Evolutionary conservation across 2,113 vertebrate genomes (phyloP), one percentile per base, ranked within the genome.

Genomic region (Oostethus manadensis): DNA sequence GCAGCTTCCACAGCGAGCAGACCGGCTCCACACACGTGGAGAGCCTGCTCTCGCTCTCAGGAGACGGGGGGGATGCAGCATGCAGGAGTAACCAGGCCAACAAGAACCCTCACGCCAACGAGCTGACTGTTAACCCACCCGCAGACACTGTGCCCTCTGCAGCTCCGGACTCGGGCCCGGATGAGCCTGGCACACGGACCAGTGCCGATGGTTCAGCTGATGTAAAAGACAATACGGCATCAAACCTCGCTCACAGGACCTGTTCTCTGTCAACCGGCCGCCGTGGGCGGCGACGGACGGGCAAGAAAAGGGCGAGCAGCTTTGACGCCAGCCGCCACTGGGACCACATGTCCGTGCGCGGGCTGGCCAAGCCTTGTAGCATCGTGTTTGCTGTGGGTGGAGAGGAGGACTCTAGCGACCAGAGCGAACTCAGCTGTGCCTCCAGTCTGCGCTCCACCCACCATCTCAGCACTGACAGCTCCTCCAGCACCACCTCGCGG

Each of bases 1-100:
- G 97, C 89, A 98, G 95, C 89, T 95, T 94, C 56, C 94, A 92
- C 82, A 98, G 96, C 7, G 96, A 98, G 62, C 96, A 93, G 71
- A 98, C 97, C 10, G 96, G 97, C 81, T 98, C 96, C 7, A 98
- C 97, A 0, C 97, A 98, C 17, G 92, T 99, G 75, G 97, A 98
- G 85, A 95, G 94, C 62, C 83, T 95, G 43, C 78, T 94, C 56
- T 98, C 97, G 0, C 90, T 93, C 33, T 93, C 94, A 15, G 90
- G 90, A 46, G 90, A 91, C 47, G 80, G 86, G 0, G 92, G 90
- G 20, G 91, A 93, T 10, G 77, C 87, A 35, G 54, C 13, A 0
- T 72, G 68, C 73, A 86, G 91, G 10, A 76, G 87, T 75, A 84
- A 84, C 70, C 91, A 97, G 85, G 95, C 94, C 73, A 99, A 99